A percentile compares a stretch with the other conserved stretches of the same genome.
Evolutionary conservation across 1,140 invertebrate species (phyloP).

Genomic region (Microplitis demolitor): DNA sequence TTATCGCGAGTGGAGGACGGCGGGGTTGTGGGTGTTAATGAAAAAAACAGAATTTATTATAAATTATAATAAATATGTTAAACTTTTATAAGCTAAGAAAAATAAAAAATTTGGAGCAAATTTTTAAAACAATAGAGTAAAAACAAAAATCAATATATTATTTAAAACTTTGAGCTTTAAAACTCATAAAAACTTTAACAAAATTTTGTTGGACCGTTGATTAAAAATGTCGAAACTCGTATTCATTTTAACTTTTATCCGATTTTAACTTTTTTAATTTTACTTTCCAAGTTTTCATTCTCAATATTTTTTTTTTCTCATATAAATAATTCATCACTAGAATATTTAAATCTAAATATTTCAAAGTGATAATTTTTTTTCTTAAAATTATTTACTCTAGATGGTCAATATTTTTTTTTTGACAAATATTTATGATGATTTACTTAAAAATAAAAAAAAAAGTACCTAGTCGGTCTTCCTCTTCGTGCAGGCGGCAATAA

Average conservation of each 20-base stretch:
- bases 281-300: not conserved
- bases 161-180: not conserved
- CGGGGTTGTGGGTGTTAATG: too few species aligned
- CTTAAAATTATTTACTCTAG: not conserved
- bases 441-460: constrained; percentile 4
- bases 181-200: not conserved
- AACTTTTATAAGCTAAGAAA: too few species aligned
- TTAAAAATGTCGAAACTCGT: too few species aligned
- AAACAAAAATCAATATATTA: not conserved
- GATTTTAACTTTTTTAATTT: not conserved
- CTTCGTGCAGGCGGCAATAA: constrained; percentile 44
- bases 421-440: not conserved
- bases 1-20: too few species aligned
- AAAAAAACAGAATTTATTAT: too few species aligned
- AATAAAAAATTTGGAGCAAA: too few species aligned
- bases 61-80: too few species aligned
- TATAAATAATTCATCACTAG: too few species aligned
- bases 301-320: not conserved
- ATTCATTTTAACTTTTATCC: too few species aligned
- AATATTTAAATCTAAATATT: not conserved
- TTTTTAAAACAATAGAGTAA: too few species aligned
- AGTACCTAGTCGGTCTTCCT: constrained; percentile 53
- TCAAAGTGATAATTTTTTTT: constrained; percentile 9
- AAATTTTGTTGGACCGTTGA: not conserved
- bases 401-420: too few species aligned